phyloP scores from a whole-genome alignment of 2,113 vertebrate species.

The Potamarius usumacintae region DNA sequence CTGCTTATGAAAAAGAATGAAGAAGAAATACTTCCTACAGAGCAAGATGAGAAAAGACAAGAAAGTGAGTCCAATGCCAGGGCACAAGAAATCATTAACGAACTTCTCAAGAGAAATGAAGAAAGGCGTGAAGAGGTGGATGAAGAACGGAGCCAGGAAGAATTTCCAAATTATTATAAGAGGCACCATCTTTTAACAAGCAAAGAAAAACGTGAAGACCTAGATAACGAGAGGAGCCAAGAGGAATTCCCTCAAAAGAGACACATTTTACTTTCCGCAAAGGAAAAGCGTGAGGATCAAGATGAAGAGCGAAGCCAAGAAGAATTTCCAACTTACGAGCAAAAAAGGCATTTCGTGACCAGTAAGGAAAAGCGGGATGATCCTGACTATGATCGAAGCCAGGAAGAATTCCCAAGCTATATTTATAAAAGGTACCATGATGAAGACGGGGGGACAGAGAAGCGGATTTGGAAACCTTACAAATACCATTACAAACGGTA shows the following conservation, averaged over 20 bases:
- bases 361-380: constrained; percentile 46
- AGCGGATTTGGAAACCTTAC: constrained; percentile 63
- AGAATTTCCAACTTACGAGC: constrained; percentile 43
- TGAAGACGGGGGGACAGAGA: constrained; percentile 32
- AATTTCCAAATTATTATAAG: constrained; percentile 57
- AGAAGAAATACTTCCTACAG: constrained; percentile 57
- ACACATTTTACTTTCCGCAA: constrained; percentile 42
- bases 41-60: constrained; percentile 59
- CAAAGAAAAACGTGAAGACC: constrained; percentile 54
- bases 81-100: constrained; percentile 67
- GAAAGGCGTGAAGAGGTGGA: constrained; percentile 62
- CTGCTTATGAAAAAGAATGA: constrained; percentile 69
- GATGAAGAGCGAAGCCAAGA: constrained; percentile 66
- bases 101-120: constrained; percentile 63
- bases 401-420: constrained; percentile 50
- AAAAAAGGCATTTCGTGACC: constrained; percentile 40
- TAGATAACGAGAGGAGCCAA: constrained; percentile 65
- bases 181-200: constrained; percentile 47
- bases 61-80: constrained; percentile 45
- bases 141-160: constrained; percentile 65
- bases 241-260: constrained; percentile 65
- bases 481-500: constrained; percentile 62
- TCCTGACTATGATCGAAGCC: constrained; percentile 61
- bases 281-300: constrained; percentile 47
- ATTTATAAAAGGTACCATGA: constrained; percentile 37